Conservation (phyloP, 2,888 invertebrate species). For the Phoenoteleia sp. region DNA sequence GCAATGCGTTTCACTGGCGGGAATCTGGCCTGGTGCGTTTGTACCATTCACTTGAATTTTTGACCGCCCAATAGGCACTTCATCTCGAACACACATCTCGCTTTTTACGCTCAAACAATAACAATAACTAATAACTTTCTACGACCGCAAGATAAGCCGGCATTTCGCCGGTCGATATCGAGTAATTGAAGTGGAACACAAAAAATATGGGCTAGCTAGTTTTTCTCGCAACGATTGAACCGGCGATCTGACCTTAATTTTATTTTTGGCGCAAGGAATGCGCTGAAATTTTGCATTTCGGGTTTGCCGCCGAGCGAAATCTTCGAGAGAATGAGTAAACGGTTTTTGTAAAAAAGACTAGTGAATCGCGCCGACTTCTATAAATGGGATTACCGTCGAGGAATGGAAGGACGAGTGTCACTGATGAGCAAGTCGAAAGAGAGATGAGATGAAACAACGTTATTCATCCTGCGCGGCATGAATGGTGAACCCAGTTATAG, state of each 20-base stretch:
- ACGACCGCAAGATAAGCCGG: slow-evolving; percentile 41
- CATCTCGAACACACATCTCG: slow-evolving; percentile 58
- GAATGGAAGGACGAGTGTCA: slow-evolving; percentile 35
- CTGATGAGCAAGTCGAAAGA: neutral
- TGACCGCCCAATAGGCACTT: slow-evolving; percentile 35
- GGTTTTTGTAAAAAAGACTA: neutral
- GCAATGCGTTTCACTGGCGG: slow-evolving; percentile 67
- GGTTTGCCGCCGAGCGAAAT: neutral
- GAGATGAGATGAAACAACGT: neutral
- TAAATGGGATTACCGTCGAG: slow-evolving; percentile 16
- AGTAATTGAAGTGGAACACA: slow-evolving; percentile 55
- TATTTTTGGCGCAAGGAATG: too few relatives aligned
- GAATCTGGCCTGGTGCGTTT: slow-evolving; percentile 45
- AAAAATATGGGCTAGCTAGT: slow-evolving; percentile 36
- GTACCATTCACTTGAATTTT: slow-evolving; percentile 54
- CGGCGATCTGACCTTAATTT: neutral
- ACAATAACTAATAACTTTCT: slow-evolving; percentile 69
- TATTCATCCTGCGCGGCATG: neutral
- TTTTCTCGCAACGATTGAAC: slow-evolving; percentile 27
- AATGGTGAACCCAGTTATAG: neutral
- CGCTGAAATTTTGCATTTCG: neutral
- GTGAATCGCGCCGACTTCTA: slow-evolving; percentile 20
- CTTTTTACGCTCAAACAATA: slow-evolving; percentile 55
- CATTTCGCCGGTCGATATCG: slow-evolving; percentile 24
- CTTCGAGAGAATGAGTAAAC: neutral